A percentile compares a stretch with the other conserved stretches of the same genome.
phyloP scores from a whole-genome alignment of 1,140 invertebrate genomes.

The Lordiphosa clarofinis region DNA sequence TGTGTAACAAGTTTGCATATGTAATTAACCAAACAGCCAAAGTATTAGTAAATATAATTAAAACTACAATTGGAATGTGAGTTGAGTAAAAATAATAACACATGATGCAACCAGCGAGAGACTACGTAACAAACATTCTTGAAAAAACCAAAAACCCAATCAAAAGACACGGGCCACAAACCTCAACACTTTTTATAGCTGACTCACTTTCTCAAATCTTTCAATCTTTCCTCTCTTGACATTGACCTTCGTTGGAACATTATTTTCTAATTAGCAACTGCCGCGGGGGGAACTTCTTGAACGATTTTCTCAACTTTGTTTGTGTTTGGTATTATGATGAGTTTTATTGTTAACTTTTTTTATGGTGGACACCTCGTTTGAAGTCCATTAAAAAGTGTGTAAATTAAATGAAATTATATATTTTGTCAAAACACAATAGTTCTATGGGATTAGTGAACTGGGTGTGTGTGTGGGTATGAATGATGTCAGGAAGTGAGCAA shows the following conservation, averaged over 20 bases:
- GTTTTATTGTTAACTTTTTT: slow-evolving; percentile 34
- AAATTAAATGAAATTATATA: slow-evolving; percentile 66
- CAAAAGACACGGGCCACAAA: slow-evolving; percentile 47
- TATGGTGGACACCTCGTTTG: slow-evolving; percentile 33
- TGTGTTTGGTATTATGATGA: slow-evolving; percentile 45
- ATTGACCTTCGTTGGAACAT: slow-evolving; percentile 56
- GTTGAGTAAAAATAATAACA: slow-evolving; percentile 19
- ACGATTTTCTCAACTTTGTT: slow-evolving; percentile 38
- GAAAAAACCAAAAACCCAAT: not conserved
- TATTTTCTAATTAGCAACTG: slow-evolving; percentile 66
- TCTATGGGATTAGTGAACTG: slow-evolving; percentile 31
- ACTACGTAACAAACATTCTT: slow-evolving; percentile 3
- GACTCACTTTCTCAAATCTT: slow-evolving; percentile 38
- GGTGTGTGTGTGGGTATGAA: slow-evolving; percentile 23
- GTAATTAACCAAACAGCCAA: slow-evolving; percentile 61
- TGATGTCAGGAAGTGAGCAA: slow-evolving; percentile 50
- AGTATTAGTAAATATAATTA: slow-evolving; percentile 73
- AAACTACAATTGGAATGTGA: slow-evolving; percentile 43
- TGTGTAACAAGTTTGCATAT: slow-evolving; percentile 76
- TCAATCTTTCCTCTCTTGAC: slow-evolving; percentile 26
- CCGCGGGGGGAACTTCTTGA: slow-evolving; percentile 25
- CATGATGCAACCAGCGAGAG: slow-evolving; percentile 34
- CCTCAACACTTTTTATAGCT: slow-evolving; percentile 17
- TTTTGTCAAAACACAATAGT: slow-evolving; percentile 36
- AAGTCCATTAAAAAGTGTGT: slow-evolving; percentile 68